Evolutionary conservation across 2,797 vertebrate species (phyloP).

Genomic region (Sebastes diploproa): DNA sequence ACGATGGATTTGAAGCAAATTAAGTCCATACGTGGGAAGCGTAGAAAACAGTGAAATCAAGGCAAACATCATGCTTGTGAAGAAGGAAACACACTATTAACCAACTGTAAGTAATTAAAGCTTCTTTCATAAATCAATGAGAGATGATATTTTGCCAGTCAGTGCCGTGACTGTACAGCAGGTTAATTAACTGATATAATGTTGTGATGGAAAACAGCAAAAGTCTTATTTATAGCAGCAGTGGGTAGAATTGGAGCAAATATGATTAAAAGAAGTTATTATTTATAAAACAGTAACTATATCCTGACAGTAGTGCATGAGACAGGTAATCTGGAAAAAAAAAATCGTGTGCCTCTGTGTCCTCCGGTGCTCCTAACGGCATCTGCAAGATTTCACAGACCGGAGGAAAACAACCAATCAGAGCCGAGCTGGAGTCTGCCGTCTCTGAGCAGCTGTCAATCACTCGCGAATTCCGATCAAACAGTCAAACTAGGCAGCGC

Average conservation of each 20-base stretch:
- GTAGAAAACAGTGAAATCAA: conserved; percentile 15
- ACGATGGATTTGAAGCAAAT: conserved; percentile 52
- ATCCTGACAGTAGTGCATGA: too few relatives aligned
- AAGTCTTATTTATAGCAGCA: background rate
- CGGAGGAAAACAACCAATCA: too few relatives aligned
- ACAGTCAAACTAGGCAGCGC: too few relatives aligned
- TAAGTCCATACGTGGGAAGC: conserved; percentile 26
- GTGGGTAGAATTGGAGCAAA: too few relatives aligned
- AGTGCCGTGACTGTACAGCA: background rate
- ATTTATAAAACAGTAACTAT: too few relatives aligned
- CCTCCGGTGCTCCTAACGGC: too few relatives aligned
- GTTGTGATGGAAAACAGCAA: background rate
- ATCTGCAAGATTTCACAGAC: too few relatives aligned
- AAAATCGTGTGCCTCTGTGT: too few relatives aligned
- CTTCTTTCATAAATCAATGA: conserved; percentile 2
- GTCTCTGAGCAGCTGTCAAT: too few relatives aligned
- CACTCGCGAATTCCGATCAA: accelerated
- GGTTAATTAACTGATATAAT: background rate
- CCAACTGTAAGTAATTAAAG: background rate
- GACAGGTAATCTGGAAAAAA: too few relatives aligned
- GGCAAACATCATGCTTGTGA: conserved; percentile 15
- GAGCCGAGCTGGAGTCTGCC: too few relatives aligned
- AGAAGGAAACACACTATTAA: conserved; percentile 4
- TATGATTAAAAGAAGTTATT: too few relatives aligned
- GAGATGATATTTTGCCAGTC: background rate